phyloP scores from a whole-genome alignment of 2,797 vertebrate species.

The Melanotaenia pygmaea region DNA sequence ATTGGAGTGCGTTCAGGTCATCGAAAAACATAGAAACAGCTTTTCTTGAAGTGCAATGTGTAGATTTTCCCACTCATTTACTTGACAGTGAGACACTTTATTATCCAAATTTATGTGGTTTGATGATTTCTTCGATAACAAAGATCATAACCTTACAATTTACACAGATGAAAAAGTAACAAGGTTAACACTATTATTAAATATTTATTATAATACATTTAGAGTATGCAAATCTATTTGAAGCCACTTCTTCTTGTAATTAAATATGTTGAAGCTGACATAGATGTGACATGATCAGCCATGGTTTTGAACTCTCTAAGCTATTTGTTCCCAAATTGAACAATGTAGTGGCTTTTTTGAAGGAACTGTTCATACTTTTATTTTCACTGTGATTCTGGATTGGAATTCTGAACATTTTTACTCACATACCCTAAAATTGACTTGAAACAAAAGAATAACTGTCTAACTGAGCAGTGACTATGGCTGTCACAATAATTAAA shows the following conservation, averaged over 20 bases:
- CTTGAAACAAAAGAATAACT: too few species aligned
- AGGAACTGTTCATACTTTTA: not conserved
- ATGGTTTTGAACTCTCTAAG: conserved; percentile 13
- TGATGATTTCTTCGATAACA: conserved; percentile 24
- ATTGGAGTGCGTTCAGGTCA: conserved; percentile 44
- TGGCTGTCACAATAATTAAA: too few species aligned
- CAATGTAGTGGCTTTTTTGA: not conserved
- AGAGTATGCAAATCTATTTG: not conserved
- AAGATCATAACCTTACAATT: not conserved
- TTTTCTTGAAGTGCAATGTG: conserved; percentile 29
- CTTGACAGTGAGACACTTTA: conserved; percentile 25
- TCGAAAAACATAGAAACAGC: conserved; percentile 26
- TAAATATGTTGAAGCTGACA: conserved; percentile 9
- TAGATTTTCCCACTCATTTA: conserved; percentile 33
- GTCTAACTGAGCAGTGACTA: too few species aligned
- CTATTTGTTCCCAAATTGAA: not conserved
- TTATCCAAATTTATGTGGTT: conserved; percentile 12
- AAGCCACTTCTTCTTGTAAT: not conserved
- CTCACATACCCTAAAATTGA: too few species aligned
- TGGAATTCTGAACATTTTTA: too few species aligned
- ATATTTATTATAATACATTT: not conserved
- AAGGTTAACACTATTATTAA: not conserved
- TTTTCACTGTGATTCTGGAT: too few species aligned
- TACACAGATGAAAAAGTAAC: not conserved
- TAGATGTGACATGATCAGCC: conserved; percentile 19